Conservation (phyloP, 2,888 invertebrate genomes). For the Mactromeris polynyma region DNA sequence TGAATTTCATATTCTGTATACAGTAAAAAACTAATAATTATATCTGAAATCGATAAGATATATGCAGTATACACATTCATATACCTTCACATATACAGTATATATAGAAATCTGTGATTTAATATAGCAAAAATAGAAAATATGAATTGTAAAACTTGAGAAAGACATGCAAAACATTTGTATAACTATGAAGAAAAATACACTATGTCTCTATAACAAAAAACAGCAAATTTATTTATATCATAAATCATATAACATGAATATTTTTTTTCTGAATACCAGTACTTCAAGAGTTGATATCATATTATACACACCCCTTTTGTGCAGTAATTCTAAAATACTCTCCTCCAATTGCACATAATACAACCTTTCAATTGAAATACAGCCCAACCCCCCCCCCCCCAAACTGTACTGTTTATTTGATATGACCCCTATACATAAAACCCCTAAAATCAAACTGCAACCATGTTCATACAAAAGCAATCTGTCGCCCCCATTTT, state of each 20-base stretch:
- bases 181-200: background rate
- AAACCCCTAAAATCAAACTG: too few relatives aligned
- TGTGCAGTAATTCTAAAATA: background rate
- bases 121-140: slow-evolving; percentile 14
- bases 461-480: too few relatives aligned
- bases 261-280: background rate
- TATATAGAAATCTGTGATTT: background rate
- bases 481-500: too few relatives aligned
- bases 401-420: too few relatives aligned
- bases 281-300: background rate
- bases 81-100: background rate
- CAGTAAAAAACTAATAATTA: background rate
- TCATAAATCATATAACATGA: background rate
- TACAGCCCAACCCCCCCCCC: background rate
- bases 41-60: background rate
- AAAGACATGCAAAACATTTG: slow-evolving; percentile 12
- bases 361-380: background rate
- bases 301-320: background rate
- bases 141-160: slow-evolving; percentile 2
- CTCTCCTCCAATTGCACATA: background rate
- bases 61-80: background rate
- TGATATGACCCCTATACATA: too few relatives aligned
- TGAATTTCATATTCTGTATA: background rate
- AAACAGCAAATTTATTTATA: background rate
- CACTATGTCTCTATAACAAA: background rate